Base-by-base conservation (phyloP, 1,140 invertebrate species). In the Brachionus plicatilis region DNA sequence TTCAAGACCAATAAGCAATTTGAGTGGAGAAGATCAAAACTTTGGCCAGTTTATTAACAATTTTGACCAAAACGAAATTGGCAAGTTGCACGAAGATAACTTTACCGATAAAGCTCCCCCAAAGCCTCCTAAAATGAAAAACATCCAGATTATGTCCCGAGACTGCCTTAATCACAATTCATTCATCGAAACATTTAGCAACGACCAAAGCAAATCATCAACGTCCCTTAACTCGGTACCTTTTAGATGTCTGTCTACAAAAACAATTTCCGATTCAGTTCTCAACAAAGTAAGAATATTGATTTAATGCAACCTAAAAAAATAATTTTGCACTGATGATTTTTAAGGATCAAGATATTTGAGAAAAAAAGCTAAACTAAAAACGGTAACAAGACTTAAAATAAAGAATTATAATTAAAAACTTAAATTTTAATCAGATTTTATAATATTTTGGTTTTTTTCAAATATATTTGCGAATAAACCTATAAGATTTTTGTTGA, bases 1-100 rank as follows among this genome's bases (percentile, higher is more conserved):
- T 47, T 65, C 53, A 43, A 60, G 79, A 45, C 79, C 79, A 27
- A 60, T 65, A 12, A 82, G 79, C 29, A 41, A 82, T 68, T 33
- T 82, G 11, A 82, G 79, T 47, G 41, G 27, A 11, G 79, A 82
- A 12, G 79, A 82, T 14, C 17, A 56, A 20, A 82, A 45, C 11
- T 65, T 17, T 1, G 9, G 24, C 0, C 20, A n/a, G 0, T n/a
- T 37, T n/a, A 17, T 41, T 12, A 43, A 76, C 47, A 76, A 24
- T 24, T 17, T 60, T 60, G 53, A 60, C 2, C n/a, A 7, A 20
- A 60, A 17, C 27, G 20, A 60, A 20, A 20, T 60, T 3, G 11
- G 20, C 17, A 53, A 53, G 17, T 0, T 53, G 33, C 33, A 37
- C 27, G 53, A 17, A 24, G 53, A 24, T 27, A 9, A 27, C 9